Conservation (phyloP, 2,888 invertebrate genomes). For the Loripinus fragilis region DNA sequence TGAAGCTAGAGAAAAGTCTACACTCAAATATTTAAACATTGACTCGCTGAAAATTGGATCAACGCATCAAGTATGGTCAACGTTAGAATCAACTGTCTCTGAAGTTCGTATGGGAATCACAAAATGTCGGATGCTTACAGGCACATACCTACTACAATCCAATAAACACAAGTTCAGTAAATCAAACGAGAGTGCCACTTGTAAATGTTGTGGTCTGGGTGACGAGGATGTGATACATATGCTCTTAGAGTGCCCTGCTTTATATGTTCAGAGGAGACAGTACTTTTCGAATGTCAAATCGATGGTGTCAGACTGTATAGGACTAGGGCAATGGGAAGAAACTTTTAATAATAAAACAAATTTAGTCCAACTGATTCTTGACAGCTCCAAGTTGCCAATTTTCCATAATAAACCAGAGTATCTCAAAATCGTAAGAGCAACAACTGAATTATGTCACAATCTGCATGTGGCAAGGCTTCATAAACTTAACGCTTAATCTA, state of each 20-base stretch:
- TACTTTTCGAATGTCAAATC: neutral
- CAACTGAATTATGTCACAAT: neutral
- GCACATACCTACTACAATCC: slow-evolving; percentile 12
- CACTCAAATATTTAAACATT: neutral
- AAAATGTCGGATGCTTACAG: slow-evolving; percentile 24
- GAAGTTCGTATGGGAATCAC: slow-evolving; percentile 16
- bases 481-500: too few relatives aligned
- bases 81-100: neutral
- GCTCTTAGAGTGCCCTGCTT: neutral
- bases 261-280: neutral
- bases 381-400: neutral
- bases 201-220: neutral
- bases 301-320: neutral
- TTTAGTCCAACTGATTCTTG: neutral
- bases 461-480: neutral
- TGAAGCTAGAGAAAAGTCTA: slow-evolving; percentile 10
- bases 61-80: slow-evolving; percentile 15
- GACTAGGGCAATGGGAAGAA: neutral
- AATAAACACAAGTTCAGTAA: slow-evolving; percentile 8
- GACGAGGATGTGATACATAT: slow-evolving; percentile 7
- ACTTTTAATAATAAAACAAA: neutral
- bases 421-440: neutral
- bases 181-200: neutral
- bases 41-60: neutral
- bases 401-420: neutral